Evolutionary conservation across 2,113 vertebrate species (phyloP).

Genomic region (Myanophis thanlyinensis): DNA sequence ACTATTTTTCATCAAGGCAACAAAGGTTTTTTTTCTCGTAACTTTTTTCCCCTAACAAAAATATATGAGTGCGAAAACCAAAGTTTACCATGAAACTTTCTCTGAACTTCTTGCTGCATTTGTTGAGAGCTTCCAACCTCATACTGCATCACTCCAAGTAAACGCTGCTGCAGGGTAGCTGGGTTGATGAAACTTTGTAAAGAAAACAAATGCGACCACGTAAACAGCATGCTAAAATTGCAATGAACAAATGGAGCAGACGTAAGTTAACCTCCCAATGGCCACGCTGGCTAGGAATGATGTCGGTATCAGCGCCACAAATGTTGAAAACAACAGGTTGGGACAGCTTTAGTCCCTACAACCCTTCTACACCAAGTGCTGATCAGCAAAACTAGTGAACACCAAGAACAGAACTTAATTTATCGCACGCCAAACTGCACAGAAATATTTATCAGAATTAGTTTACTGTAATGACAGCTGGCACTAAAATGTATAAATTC

Average conservation of each 20-base stretch:
- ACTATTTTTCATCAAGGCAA: neutral
- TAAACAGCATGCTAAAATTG: neutral
- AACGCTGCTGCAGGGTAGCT: constrained; percentile 87
- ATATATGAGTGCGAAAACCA: neutral
- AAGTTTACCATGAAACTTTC: constrained; percentile 88
- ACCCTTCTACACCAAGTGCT: neutral
- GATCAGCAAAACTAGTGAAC: neutral
- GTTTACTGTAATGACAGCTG: neutral
- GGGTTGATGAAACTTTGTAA: constrained; percentile 77
- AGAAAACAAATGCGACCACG: neutral
- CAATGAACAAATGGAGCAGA: neutral
- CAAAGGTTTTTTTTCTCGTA: neutral
- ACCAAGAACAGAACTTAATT: neutral
- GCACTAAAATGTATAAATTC: neutral
- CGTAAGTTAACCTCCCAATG: neutral
- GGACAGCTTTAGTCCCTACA: neutral
- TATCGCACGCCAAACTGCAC: neutral
- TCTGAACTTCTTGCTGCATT: constrained; percentile 94
- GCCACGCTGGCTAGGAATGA: neutral
- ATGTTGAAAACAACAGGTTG: neutral
- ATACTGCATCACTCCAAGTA: constrained; percentile 88
- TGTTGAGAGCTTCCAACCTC: constrained; percentile 90
- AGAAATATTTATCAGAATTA: neutral
- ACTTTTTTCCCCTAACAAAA: neutral
- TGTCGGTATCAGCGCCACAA: neutral